Evolutionary conservation across 2,113 vertebrate genomes (phyloP).

Genomic region (Seriola quinqueradiata): DNA sequence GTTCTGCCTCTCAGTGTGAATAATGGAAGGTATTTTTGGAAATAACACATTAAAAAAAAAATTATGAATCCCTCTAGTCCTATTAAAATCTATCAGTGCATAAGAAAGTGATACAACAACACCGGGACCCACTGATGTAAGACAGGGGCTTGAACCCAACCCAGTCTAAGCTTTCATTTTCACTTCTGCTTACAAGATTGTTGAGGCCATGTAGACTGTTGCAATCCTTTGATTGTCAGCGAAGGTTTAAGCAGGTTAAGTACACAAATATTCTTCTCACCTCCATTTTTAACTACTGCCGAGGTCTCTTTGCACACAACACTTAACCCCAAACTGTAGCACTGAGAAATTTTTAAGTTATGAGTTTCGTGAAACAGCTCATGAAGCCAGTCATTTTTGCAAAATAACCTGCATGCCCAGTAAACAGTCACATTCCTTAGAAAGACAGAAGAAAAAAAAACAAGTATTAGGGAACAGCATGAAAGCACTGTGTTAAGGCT

Average conservation of each 20-base stretch:
- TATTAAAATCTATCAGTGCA: neutral
- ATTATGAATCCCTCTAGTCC: neutral
- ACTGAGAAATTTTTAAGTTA: neutral
- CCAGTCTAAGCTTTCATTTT: neutral
- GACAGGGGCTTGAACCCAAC: neutral
- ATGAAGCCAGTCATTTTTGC: neutral
- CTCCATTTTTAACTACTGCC: neutral
- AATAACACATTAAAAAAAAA: neutral
- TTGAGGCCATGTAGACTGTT: neutral
- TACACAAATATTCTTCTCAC: neutral
- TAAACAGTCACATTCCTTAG: neutral
- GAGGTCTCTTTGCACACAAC: neutral
- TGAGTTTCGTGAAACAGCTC: neutral
- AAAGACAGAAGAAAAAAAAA: slow-evolving; percentile 1
- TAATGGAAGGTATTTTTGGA: neutral
- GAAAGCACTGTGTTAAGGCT: slow-evolving; percentile 4
- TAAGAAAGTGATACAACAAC: neutral
- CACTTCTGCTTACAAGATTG: neutral
- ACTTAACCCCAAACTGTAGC: slow-evolving; percentile 3
- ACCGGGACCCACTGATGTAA: neutral
- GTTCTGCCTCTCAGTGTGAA: neutral
- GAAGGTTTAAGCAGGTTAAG: neutral
- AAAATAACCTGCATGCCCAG: neutral
- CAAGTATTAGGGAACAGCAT: neutral
- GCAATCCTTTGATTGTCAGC: neutral